These are phyloP conservation scores for Melipona bicolor DNA, from an alignment of 2,888 invertebrate species.

Conservation along the genomic window DNA sequence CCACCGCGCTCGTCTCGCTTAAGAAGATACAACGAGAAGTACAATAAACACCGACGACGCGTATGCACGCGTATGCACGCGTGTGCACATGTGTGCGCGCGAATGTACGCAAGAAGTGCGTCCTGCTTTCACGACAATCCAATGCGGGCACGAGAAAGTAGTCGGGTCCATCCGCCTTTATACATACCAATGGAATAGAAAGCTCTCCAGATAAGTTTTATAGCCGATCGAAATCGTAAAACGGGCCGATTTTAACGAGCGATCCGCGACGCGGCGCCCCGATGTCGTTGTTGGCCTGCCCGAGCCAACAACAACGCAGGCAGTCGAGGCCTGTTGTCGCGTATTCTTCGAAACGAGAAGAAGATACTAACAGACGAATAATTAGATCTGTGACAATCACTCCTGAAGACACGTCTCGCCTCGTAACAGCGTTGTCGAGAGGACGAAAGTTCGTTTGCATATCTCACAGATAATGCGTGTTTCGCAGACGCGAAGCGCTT, in stretches of 20 bases:
- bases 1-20: conserved; percentile 22
- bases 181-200: conserved; percentile 84
- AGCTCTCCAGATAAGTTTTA: conserved; percentile 82
- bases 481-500: conserved; percentile 50
- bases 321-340: neutral
- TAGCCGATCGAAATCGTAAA: conserved; percentile 83
- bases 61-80: conserved; percentile 23
- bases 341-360: neutral
- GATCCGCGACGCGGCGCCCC: neutral
- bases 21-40: conserved; percentile 68
- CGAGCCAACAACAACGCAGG: no score
- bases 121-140: conserved; percentile 84
- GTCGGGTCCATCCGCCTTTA: conserved; percentile 83
- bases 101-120: conserved; percentile 76
- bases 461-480: conserved; percentile 61
- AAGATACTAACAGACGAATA: neutral
- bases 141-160: conserved; percentile 82
- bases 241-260: conserved; percentile 73
- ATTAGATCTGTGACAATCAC: neutral
- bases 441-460: conserved; percentile 60
- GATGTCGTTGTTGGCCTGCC: no score
- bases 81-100: conserved; percentile 19
- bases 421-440: neutral
- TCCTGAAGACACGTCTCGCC: neutral
- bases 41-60: conserved; percentile 67